Conservation (phyloP, 92 coral and sea anemone species). For the Hydrozoanthus gracilis region DNA sequence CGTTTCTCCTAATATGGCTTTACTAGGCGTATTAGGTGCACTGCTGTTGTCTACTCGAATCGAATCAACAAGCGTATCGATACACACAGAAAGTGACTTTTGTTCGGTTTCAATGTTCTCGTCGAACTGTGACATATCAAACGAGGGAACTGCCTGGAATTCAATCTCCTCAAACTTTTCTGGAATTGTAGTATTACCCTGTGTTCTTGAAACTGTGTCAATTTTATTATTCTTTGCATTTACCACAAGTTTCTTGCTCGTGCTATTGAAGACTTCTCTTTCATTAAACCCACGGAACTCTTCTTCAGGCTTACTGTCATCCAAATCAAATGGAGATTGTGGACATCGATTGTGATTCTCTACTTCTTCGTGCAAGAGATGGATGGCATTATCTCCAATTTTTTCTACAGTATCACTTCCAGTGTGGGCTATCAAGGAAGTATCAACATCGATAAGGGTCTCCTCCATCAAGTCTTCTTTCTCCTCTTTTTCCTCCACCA, state of each 20-base stretch:
- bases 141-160: slow-evolving; percentile 22
- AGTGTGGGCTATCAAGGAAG: not conserved
- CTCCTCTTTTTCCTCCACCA: not conserved
- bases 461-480: not conserved
- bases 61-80: slow-evolving; percentile 17
- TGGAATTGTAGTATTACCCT: not conserved
- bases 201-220: slow-evolving; percentile 7
- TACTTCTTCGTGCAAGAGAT: not conserved
- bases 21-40: not conserved
- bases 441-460: not conserved
- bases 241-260: slow-evolving; percentile 9
- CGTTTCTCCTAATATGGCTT: not conserved
- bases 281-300: slow-evolving; percentile 6
- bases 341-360: not conserved
- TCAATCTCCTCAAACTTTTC: not conserved
- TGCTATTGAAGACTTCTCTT: not conserved
- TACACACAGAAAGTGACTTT: slow-evolving; percentile 33
- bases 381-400: not conserved
- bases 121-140: slow-evolving; percentile 37
- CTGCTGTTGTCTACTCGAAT: slow-evolving; percentile 12
- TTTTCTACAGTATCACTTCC: not conserved
- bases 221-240: slow-evolving; percentile 15
- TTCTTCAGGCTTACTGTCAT: not conserved
- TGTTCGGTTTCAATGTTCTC: slow-evolving; percentile 4
- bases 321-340: not conserved